These are phyloP conservation scores for Eumeta japonica DNA, from an alignment of 1,140 invertebrate species.

Conservation along the genomic window DNA sequence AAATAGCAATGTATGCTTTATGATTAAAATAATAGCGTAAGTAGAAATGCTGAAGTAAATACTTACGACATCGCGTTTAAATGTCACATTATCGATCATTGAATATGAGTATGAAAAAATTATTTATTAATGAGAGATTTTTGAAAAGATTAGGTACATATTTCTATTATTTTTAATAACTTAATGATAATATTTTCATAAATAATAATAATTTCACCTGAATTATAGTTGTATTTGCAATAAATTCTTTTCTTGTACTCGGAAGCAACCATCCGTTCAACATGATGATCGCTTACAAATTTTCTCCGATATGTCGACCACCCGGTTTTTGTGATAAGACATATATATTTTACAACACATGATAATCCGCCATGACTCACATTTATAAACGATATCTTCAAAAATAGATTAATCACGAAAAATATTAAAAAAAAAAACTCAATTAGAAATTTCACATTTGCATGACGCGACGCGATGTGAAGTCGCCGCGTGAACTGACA, in stretches of 20 bases:
- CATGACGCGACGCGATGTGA: slow-evolving; percentile 34
- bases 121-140: too few species aligned
- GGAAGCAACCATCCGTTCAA: slow-evolving; percentile 49
- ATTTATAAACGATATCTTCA: slow-evolving; percentile 51
- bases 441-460: slow-evolving; percentile 47
- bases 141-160: too few species aligned
- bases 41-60: too few species aligned
- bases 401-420: slow-evolving; percentile 52
- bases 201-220: slow-evolving; percentile 28
- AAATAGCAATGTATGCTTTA: too few species aligned
- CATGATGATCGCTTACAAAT: slow-evolving; percentile 36
- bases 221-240: slow-evolving; percentile 21
- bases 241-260: slow-evolving; percentile 27
- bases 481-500: slow-evolving; percentile 31
- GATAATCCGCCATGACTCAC: slow-evolving; percentile 42
- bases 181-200: too few species aligned
- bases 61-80: too few species aligned
- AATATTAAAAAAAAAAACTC: slow-evolving; percentile 51
- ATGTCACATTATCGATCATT: too few species aligned
- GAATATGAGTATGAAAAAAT: too few species aligned
- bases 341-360: slow-evolving; percentile 48
- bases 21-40: too few species aligned
- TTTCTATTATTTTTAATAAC: too few species aligned
- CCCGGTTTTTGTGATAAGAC: slow-evolving; percentile 21
- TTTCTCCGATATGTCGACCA: slow-evolving; percentile 18